Conservation (phyloP, 2,113 vertebrate species). For the Anolis sagrei region DNA sequence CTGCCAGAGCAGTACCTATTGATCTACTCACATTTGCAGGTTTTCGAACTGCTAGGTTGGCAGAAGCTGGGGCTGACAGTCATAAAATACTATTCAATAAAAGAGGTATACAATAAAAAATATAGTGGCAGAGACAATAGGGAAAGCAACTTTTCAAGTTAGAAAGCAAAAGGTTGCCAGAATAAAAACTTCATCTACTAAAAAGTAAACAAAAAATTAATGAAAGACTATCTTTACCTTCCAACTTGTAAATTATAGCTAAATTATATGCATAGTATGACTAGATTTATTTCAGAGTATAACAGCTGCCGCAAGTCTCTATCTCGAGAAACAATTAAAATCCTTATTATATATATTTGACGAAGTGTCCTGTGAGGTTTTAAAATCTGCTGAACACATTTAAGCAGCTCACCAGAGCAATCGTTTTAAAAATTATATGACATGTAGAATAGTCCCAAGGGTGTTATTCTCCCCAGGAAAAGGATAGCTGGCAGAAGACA, state of each 20-base stretch:
- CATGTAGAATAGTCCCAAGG: not conserved
- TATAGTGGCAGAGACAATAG: not conserved
- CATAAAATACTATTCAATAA: not conserved
- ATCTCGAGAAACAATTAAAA: not conserved
- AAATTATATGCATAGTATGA: not conserved
- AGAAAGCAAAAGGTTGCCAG: not conserved
- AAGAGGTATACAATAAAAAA: not conserved
- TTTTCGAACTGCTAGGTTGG: no score
- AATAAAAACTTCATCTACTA: not conserved
- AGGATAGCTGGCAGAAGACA: not conserved
- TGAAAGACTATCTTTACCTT: not conserved
- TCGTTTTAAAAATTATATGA: not conserved
- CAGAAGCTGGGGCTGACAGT: no score
- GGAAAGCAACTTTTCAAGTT: not conserved
- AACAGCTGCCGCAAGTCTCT: not conserved
- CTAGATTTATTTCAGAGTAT: not conserved
- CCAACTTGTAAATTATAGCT: not conserved
- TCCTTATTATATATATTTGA: not conserved
- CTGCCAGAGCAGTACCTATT: no score
- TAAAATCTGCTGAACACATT: not conserved
- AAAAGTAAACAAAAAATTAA: no score
- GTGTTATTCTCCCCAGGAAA: not conserved
- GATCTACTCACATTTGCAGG: no score
- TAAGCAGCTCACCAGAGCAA: not conserved
- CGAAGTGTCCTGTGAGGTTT: not conserved